phyloP scores from a whole-genome alignment of 2,113 vertebrate species.

The Eudyptes chrysolophus region DNA sequence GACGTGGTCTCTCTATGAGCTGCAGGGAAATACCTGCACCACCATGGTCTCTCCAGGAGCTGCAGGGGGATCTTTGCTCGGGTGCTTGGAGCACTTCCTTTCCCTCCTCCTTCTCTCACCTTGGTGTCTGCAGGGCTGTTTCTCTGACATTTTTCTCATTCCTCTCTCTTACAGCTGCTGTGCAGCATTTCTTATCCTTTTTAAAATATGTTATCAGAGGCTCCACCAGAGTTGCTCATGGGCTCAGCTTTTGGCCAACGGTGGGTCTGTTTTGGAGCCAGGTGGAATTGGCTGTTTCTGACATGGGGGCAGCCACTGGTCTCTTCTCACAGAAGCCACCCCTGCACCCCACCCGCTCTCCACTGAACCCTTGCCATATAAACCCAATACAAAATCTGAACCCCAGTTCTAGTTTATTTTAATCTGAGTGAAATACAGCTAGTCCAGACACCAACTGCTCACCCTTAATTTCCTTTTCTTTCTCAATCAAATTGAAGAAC shows the following conservation, averaged over 20 bases:
- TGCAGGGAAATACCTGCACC: neutral
- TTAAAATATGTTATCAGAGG: neutral
- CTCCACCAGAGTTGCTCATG: neutral
- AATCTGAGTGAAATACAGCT: neutral
- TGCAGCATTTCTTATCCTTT: neutral
- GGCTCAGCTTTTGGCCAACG: neutral
- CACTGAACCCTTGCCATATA: neutral
- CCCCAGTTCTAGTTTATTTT: neutral
- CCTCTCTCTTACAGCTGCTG: neutral
- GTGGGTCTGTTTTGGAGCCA: neutral
- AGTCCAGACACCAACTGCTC: neutral
- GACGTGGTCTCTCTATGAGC: neutral
- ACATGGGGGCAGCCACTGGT: neutral
- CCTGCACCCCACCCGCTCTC: neutral
- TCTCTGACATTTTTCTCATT: neutral
- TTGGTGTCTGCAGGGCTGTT: neutral
- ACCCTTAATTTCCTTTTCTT: neutral
- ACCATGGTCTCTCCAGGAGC: neutral
- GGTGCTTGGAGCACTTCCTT: neutral
- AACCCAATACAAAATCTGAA: neutral
- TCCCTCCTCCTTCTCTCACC: neutral
- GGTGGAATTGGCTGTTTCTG: neutral
- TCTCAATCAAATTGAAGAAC: neutral
- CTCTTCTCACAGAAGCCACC: neutral
- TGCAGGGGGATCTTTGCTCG: neutral